Base-by-base conservation (phyloP, 2,888 invertebrate species). In the Lucinisca nassula region DNA sequence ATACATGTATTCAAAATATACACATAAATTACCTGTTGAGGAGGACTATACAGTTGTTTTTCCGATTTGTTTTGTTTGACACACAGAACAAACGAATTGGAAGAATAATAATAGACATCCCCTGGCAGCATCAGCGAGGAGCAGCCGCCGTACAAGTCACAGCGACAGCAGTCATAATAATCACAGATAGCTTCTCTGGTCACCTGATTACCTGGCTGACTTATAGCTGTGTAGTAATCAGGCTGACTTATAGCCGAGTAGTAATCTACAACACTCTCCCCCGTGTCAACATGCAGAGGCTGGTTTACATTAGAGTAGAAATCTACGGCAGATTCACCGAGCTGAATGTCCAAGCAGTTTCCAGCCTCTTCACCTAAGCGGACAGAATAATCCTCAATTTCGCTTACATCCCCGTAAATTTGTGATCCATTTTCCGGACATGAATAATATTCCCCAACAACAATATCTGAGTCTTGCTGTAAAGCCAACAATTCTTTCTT, bases 31-130 rank as follows among this genome's bases (percentile, higher is more conserved):
- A 79, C 76, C 55, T 55, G 58, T 4, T 72, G 49, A 8, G 45
- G 6, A 24, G 40, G 45, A 61, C 76, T 17, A 49, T 38, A 61
- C 17, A 49, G 30, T 35, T 24, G 55, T 35, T 67, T 67, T 35
- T 40, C 78, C 35, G 49, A n/a, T 21, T 67, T 82, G 37, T 85
- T 88, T 82, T 91, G 92, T 87, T 95, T 93, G 37, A 95, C 94
- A 92, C 95, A 95, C 45, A 95, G 82, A 72, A 95, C 95, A 79
- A 93, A 93, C n/a, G 95, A 95, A 90, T 95, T 95, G 75, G 95
- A 91, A 14, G 95, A 93, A 89, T 94, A 95, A 90, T 93, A 95
- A 88, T 93, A 95, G 58, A 95, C 93, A 91, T 95, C 95, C 6
- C 95, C 95, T 14, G 95, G 95, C 79, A 94, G 90, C 94, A 95